Evolutionary conservation across 2,797 vertebrate species (phyloP), one percentile per base, ranked within the genome.

Genomic region (Cyclura pinguis): DNA sequence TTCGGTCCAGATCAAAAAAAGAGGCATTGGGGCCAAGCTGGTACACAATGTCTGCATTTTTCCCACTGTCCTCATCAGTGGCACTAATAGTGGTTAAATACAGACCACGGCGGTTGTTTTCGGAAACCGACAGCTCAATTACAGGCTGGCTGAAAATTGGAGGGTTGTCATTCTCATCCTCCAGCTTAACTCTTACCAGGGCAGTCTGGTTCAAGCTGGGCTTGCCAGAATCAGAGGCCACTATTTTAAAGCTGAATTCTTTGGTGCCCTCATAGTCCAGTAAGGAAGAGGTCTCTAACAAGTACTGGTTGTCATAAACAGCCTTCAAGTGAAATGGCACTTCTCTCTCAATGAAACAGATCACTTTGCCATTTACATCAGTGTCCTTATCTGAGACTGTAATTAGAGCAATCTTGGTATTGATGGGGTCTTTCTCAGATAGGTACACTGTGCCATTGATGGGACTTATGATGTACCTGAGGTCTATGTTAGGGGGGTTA

Each of bases 201-300:
- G 99, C 98, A 20, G 99, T 99, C 97, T 99, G 99, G 96, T 99
- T 99, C 96, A 99, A 97, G 95, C 99, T 99, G 29, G 99, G 99
- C 89, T 99, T 99, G 82, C 99, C 99, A 35, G 99, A 99, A 97
- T 99, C 99, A 29, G 99, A 99, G 62, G 99, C 99, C 42, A 99
- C 98, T 62, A 99, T 99, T 97, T 99, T 99, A 97, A 99, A 99
- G 97, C 98, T 99, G 97, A 99, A 99, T 97, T 99, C 99, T 98
- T 99, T 99, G 96, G 98, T 99, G 95, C 99, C 98, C 96, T 99
- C 99, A 20, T 99, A 99, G 98, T 99, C 99, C 80, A 99, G 98
- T 96, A 99, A 94, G 0, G 99, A 98, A 35, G 99, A 99, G 62
- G 99, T 99, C 97, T 99, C 99, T 94, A 99, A 92, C 94, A 99